These are phyloP conservation scores for Rafetus swinhoei DNA, from an alignment of 2,113 vertebrate genomes.

Conservation along the genomic window DNA sequence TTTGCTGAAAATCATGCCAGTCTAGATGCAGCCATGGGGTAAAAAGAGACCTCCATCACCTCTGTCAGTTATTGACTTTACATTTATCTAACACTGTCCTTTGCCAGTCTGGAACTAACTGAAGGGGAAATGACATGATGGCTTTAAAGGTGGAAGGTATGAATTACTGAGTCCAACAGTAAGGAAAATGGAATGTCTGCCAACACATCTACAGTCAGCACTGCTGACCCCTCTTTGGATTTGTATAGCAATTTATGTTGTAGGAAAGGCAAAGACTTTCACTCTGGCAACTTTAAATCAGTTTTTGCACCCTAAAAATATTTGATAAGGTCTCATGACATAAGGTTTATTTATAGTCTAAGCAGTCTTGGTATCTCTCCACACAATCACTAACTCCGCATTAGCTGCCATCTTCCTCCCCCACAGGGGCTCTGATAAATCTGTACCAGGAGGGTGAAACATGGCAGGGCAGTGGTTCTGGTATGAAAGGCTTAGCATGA, in stretches of 20 bases:
- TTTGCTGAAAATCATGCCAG: no score
- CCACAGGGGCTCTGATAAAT: background rate
- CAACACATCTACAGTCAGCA: background rate
- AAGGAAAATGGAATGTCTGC: background rate
- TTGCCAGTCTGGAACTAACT: background rate
- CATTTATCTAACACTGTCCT: background rate
- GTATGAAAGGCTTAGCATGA: no score
- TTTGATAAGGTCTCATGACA: background rate
- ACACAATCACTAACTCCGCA: background rate
- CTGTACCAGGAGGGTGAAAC: no score
- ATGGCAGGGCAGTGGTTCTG: no score
- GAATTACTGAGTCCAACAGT: no score
- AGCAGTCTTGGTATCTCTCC: background rate
- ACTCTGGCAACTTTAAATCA: background rate
- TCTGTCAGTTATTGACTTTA: background rate
- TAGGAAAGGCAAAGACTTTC: background rate
- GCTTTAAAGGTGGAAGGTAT: background rate
- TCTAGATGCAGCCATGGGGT: no score
- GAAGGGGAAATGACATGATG: background rate
- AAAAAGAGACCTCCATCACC: background rate
- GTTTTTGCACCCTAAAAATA: background rate
- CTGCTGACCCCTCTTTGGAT: background rate
- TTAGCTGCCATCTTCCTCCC: background rate
- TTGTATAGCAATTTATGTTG: background rate
- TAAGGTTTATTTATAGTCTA: background rate